Evolutionary conservation across 2,797 vertebrate species (phyloP), one percentile per base, ranked within the genome.

Genomic region (Urophycis tenuis): DNA sequence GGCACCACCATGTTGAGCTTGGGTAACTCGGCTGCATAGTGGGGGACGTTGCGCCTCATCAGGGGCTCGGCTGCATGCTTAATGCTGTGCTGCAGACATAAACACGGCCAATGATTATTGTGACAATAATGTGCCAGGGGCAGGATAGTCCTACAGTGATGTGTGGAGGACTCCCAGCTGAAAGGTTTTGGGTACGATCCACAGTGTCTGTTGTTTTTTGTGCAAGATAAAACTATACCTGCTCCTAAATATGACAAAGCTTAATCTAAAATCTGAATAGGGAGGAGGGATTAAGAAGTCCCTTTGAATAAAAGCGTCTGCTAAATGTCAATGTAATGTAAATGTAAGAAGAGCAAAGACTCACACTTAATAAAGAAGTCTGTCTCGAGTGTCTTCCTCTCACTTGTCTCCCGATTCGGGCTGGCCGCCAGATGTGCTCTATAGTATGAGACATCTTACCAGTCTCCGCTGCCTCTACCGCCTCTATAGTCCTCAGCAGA

Each of bases 371-470:
- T 79, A 88, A 82, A 77, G 86, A 83, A 7, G 88, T 89, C 80
- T 88, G 85, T 29, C 90, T 88, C 82, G 93, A 93, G 92, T 95
- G 93, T 87, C 93, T 92, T 78, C 91, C 90, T 73, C 88, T 85
- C 85, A 88, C 83, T 41, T 90, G 89, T 85, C 89, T 90, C 78
- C 89, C 91, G 71, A 92, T 88, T 83, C 92, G 91, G 60, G 91
- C 84, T 8, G 89, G 87, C 17, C 89, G 90, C 91, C 93, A 93
- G 72, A 89, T 85, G 33, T 87, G 90, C 39, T 89, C 75, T 39
- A 90, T 81, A 32, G 89, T 89, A 36, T 87, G 86, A 0, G 83
- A 81, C 0, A 80, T 89, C 64, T 74, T 77, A 0, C 71, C 82
- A 45, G 83, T 85, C 80, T 90, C 90, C 0, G 84, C 60, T 78